These are phyloP conservation scores for Gopherus flavomarginatus DNA, from an alignment of 2,113 vertebrate genomes.

Conservation along the genomic window DNA sequence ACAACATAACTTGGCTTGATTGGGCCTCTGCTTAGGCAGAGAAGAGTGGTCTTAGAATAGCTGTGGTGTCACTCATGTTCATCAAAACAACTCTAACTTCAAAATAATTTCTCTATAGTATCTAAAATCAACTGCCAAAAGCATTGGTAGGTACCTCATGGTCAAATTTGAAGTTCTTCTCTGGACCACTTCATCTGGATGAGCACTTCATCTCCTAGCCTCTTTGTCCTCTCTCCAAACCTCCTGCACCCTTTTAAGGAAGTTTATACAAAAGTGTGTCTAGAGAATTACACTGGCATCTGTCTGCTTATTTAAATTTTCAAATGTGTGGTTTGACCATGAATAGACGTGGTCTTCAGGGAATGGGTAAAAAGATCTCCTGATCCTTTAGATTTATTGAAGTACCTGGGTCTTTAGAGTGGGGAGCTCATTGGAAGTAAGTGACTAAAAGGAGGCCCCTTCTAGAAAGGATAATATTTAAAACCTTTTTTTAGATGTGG, in stretches of 20 bases:
- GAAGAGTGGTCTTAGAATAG: background rate
- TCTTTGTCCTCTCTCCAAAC: background rate
- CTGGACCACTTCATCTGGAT: background rate
- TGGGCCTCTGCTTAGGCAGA: background rate
- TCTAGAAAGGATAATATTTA: background rate
- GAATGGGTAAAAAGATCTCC: background rate
- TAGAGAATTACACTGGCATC: background rate
- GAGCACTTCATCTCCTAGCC: background rate
- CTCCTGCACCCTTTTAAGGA: background rate
- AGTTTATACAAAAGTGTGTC: background rate
- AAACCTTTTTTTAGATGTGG: background rate
- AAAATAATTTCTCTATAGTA: background rate
- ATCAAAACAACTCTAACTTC: background rate
- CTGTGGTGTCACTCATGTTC: background rate
- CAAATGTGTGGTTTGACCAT: background rate
- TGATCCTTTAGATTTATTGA: background rate
- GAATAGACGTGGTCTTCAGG: background rate
- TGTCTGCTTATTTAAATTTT: background rate
- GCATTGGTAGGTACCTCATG: background rate
- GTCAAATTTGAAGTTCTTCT: accelerated
- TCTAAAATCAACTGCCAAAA: background rate
- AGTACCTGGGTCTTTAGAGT: background rate
- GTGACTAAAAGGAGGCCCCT: background rate
- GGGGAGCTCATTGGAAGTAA: background rate
- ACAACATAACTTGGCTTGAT: background rate